Evolutionary conservation across 2,797 vertebrate genomes (phyloP).

Genomic region (Pangasius larnaudii): DNA sequence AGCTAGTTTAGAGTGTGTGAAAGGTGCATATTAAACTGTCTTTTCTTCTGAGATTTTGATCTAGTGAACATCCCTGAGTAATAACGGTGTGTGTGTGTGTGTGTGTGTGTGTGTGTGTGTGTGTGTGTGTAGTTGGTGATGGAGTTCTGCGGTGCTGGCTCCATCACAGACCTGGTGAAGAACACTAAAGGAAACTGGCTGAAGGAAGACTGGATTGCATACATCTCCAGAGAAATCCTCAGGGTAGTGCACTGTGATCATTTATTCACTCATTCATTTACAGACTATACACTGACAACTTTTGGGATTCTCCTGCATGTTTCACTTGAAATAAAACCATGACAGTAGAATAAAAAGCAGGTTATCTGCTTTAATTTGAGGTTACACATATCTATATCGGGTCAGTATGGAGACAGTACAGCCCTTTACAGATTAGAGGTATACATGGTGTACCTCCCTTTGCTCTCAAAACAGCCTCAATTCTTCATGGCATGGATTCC

Average conservation of each 20-base stretch:
- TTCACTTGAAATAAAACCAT: neutral
- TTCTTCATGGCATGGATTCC: no score
- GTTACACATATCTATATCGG: neutral
- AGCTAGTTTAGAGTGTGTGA: neutral
- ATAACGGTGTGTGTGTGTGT: constrained; percentile 9
- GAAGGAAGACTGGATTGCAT: constrained; percentile 99
- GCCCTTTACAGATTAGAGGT: neutral
- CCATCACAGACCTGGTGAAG: constrained; percentile 98
- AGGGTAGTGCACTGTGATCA: constrained; percentile 72
- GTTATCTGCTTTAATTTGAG: neutral
- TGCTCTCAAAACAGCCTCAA: no score
- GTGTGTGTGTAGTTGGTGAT: constrained; percentile 87
- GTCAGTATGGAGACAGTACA: neutral
- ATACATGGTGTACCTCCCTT: neutral
- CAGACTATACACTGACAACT: neutral
- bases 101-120: constrained; percentile 37
- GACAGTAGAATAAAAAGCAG: neutral
- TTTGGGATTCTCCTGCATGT: neutral
- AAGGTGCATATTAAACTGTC: neutral
- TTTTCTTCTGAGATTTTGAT: neutral
- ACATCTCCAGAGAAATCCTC: constrained; percentile 97
- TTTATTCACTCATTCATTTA: constrained; percentile 1
- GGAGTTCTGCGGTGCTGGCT: constrained; percentile 98
- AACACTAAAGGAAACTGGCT: constrained; percentile 97
- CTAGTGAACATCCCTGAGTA: neutral